phyloP scores from a whole-genome alignment of 2,797 vertebrate species.

The Lutjanus campechanus region DNA sequence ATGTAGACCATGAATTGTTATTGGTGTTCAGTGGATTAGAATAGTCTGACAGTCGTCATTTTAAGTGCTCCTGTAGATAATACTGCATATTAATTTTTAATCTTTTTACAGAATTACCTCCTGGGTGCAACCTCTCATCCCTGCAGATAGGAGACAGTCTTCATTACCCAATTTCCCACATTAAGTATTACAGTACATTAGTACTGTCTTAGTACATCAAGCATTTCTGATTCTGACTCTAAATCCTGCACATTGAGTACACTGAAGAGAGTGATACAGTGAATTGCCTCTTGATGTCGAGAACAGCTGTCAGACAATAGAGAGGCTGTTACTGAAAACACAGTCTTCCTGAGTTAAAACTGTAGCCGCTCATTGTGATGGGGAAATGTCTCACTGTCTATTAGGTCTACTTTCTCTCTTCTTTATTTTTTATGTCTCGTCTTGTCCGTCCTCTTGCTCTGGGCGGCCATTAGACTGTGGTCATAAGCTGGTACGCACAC shows the following conservation, averaged over 20 bases:
- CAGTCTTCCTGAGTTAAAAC: constrained; percentile 25
- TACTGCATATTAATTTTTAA: neutral
- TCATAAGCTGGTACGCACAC: neutral
- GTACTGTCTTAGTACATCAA: too few species aligned
- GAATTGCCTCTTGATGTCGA: constrained; percentile 54
- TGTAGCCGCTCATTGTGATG: constrained; percentile 6
- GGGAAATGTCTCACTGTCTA: neutral
- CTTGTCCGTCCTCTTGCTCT: constrained; percentile 27
- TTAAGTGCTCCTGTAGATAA: neutral
- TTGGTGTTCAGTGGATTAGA: neutral
- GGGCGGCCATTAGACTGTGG: constrained; percentile 30
- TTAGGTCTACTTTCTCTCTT: constrained; percentile 1
- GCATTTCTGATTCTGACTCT: too few species aligned
- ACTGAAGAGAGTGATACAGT: constrained; percentile 28
- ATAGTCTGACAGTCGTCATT: neutral
- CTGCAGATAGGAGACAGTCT: neutral
- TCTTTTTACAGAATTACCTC: neutral
- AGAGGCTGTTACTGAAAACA: constrained; percentile 46
- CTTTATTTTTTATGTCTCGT: constrained; percentile 17
- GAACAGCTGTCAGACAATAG: constrained; percentile 55
- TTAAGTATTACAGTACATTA: too few species aligned
- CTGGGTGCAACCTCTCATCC: neutral
- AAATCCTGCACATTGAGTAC: neutral
- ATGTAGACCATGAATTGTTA: neutral
- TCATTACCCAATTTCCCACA: neutral